Evolutionary conservation across 2,888 invertebrate genomes (phyloP), one percentile per base, ranked within the genome.

Genomic region (Tethea ocularis): DNA sequence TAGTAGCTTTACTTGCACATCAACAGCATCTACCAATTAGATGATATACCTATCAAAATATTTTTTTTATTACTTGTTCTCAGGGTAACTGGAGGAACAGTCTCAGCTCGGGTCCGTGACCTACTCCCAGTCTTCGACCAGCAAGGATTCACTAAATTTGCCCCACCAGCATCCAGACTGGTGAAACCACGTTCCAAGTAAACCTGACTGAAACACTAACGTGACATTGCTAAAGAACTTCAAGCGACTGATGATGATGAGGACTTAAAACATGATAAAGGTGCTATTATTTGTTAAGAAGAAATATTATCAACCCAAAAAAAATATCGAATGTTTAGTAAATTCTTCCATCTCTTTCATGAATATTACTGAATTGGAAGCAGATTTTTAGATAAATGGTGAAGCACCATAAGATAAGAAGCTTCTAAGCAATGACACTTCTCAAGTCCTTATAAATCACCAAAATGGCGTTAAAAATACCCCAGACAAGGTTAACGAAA

Each of bases 61-160:
- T 6, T 17, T 7, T 41, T 6, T 6, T n/a, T n/a, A n/a, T n/a
- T n/a, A n/a, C 46, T 46, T 46, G 46, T n/a, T 10, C 20, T n/a
- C 86, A 95, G 95, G 89, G 94, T 95, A 84, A 91, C 94, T 57
- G 96, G 96, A 63, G 95, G 96, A 52, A 95, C 95, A 52, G 88
- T 96, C 59, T 94, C 96, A 26, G 95, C 95, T 69, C 93, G 96
- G 74, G 96, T 96, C 57, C 94, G 96, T 62, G 96, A 96, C 75
- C 87, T 96, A 61, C 93, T 97, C 71, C 97, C 97, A 33, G 97
- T 97, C 57, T 97, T 97, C 85, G 97, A 97, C 88, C 96, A 97
- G 75, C 95, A 97, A 69, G 97, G 97, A n/a, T 97, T 97, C 89
- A 94, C 95, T 77, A 96, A 97, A 91, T 95, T 97, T 79, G 96